These are phyloP conservation scores for Apocrypta bakeri DNA, from an alignment of 1,140 invertebrate species.

Conservation along the genomic window DNA sequence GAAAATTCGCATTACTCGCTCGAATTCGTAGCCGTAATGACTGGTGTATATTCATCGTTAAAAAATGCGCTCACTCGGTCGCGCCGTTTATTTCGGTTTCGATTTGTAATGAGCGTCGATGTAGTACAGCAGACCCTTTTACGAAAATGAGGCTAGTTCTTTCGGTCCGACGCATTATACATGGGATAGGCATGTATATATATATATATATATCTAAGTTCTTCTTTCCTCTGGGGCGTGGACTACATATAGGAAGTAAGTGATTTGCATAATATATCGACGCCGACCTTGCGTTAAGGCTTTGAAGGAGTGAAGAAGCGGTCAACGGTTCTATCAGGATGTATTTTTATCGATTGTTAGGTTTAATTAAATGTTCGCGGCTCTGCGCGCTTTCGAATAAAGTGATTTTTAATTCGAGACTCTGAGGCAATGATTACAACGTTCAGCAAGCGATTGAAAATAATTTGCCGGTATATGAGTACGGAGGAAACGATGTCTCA, in stretches of 20 bases:
- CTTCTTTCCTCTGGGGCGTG: background rate
- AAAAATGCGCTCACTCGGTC: background rate
- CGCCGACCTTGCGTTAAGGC: background rate
- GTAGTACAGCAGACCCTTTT: background rate
- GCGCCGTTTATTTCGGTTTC: background rate
- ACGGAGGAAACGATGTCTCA: background rate
- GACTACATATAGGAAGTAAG: constrained; percentile 23
- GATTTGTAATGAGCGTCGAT: background rate
- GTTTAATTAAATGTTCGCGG: background rate
- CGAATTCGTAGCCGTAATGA: background rate
- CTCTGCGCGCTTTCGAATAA: background rate
- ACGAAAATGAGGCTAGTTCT: constrained; percentile 4
- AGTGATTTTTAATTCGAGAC: background rate
- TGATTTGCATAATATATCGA: constrained; percentile 32
- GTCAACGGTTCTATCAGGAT: background rate
- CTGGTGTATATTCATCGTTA: background rate
- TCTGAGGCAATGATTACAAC: background rate
- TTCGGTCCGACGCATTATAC: background rate
- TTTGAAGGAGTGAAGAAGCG: background rate
- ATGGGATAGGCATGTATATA: constrained; percentile 7
- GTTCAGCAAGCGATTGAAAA: background rate
- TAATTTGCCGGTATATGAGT: background rate
- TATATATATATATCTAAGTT: too few species aligned
- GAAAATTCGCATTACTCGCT: background rate
- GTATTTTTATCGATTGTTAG: constrained; percentile 26